phyloP scores from a whole-genome alignment of 2,888 invertebrate genomes.

The Eulithis prunata region DNA sequence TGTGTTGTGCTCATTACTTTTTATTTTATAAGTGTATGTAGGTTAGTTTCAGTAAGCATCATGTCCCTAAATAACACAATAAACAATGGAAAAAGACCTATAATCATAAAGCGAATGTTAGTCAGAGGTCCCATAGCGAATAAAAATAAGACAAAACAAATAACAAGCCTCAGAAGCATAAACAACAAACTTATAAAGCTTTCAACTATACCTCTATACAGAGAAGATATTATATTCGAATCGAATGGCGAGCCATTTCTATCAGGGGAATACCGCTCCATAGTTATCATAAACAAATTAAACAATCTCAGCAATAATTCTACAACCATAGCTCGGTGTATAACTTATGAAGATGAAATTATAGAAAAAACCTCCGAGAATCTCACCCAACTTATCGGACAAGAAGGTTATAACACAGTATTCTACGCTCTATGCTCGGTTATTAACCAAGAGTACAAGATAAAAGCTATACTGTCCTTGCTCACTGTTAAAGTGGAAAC shows the following conservation, averaged over 20 bases:
- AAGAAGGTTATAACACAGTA: conserved; percentile 63
- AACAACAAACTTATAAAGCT: conserved; percentile 15
- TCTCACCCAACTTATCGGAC: conserved; percentile 64
- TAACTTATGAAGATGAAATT: conserved; percentile 29
- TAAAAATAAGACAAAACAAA: not conserved
- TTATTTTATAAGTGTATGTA: not conserved
- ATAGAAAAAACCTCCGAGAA: conserved; percentile 61
- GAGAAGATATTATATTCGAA: conserved; percentile 58
- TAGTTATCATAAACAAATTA: conserved; percentile 54
- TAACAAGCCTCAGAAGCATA: not conserved
- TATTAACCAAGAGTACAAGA: conserved; percentile 61
- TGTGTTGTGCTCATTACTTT: not conserved
- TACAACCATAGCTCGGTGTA: conserved; percentile 59
- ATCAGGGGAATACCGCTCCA: conserved; percentile 53
- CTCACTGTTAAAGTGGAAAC: conserved; percentile 44
- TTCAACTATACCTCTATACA: conserved; percentile 31
- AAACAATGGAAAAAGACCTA: conserved; percentile 10
- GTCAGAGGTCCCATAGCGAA: not conserved
- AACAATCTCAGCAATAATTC: conserved; percentile 53
- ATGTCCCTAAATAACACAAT: conserved; percentile 2
- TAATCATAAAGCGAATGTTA: conserved; percentile 21
- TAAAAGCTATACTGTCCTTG: conserved; percentile 62
- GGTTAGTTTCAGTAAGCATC: not conserved
- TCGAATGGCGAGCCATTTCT: conserved; percentile 57
- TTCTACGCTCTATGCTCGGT: conserved; percentile 66